Percentiles rank a stretch among this genome's conserved stretches.
Evolutionary conservation across 1,140 invertebrate genomes (phyloP).

Genomic region (Drosophila watanabei): DNA sequence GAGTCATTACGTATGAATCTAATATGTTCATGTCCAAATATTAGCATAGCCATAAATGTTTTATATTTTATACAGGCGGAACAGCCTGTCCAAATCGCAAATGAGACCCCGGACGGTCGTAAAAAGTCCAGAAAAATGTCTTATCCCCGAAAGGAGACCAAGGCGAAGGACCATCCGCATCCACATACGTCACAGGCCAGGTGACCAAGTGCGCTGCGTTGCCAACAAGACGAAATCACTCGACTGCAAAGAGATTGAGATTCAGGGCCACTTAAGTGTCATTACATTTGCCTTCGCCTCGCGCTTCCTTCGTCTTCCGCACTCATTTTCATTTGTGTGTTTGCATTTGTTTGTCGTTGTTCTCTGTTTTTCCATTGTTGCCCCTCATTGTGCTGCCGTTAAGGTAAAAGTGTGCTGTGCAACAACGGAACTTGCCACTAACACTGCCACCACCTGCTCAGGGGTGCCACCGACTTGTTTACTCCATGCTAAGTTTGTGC

Average conservation of each 20-base stretch:
- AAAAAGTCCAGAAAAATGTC: conserved; percentile 10
- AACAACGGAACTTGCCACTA: background rate
- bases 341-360: conserved; percentile 14
- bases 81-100: conserved; percentile 10
- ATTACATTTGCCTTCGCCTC: conserved; percentile 36
- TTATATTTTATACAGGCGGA: no score
- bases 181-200: conserved; percentile 42
- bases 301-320: conserved; percentile 29
- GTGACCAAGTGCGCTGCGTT: conserved; percentile 32
- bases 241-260: conserved; percentile 78
- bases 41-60: conserved; percentile 32
- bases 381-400: conserved; percentile 35
- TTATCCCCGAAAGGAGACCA: conserved; percentile 11
- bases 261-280: conserved; percentile 72
- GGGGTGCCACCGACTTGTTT: conserved; percentile 16
- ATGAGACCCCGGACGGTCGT: conserved; percentile 32
- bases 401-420: conserved; percentile 40
- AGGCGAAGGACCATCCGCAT: conserved; percentile 11
- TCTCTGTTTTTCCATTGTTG: conserved; percentile 13
- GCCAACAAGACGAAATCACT: conserved; percentile 62
- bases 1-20: conserved; percentile 12
- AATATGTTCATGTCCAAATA: conserved; percentile 14
- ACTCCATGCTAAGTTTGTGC: conserved; percentile 23
- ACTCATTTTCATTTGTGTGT: conserved; percentile 55
- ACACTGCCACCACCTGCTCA: conserved; percentile 8